Evolutionary conservation across 2,113 vertebrate genomes (phyloP), one percentile per base, ranked within the genome.

Genomic region (Origma solitaria): DNA sequence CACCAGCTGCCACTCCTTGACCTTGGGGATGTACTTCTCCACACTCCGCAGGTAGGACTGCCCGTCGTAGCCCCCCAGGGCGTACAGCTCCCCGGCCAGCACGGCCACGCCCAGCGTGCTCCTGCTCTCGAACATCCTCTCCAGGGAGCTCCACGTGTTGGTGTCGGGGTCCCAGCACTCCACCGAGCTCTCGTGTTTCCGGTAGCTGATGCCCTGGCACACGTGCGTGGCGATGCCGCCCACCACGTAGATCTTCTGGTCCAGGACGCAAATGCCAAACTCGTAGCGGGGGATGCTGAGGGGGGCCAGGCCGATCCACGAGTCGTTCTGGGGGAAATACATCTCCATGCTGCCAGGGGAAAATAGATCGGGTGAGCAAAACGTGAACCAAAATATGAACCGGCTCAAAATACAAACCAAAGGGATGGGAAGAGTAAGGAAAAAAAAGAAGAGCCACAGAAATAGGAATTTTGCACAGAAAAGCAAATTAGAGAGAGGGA

Each of bases 311-410:
- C 99, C 99, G 42, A 99, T 99, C 99, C 99, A 99, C 8, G 99
- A 99, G 96, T 99, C 99, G 6, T 98, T 99, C 97, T 99, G 99
- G 37, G 99, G 99, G 94, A 99, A 99, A 90, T 99, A 99, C 99
- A 99, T 99, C 97, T 99, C 99, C 98, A 99, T 99, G 80, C 99
- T 99, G 97, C 13, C 88, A 95, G 27, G 97, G 51, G 95, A 80
- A 49, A 77, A 42, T n/a, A 71, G 60, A 60, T 38, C 50, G 65
- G 0, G 57, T 94, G 93, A 94, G 83, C 44, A 35, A 25, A 47
- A 47, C 21, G 16, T 4, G 21, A 47, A 11, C 47, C 22, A 47
- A 23, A 47, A 47, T 23, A 45, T 15, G 44, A 40, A 4, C 7
- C 1, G 11, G 16, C 15, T 31, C 69, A 40, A 37, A 38, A 49